phyloP scores from a whole-genome alignment of 2,113 vertebrate species.

The Phyllostomus discolor region DNA sequence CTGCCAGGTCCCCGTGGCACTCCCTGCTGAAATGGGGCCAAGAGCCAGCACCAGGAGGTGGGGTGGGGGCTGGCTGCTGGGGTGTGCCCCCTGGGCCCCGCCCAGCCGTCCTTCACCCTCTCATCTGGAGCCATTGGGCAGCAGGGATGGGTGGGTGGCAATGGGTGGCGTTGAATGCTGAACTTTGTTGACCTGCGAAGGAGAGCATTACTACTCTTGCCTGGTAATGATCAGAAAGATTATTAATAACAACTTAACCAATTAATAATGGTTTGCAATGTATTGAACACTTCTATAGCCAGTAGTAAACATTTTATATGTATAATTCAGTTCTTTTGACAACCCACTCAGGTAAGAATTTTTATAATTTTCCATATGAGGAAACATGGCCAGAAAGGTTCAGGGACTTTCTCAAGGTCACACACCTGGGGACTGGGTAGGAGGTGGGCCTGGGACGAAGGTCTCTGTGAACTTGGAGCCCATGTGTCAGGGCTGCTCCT shows the following conservation, averaged over 20 bases:
- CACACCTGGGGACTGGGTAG: not conserved
- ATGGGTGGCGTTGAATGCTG: not conserved
- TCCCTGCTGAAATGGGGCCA: not conserved
- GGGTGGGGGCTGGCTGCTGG: not conserved
- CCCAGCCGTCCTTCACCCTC: not conserved
- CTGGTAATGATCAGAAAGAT: constrained; percentile 28
- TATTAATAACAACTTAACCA: constrained; percentile 16
- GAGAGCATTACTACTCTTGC: not conserved
- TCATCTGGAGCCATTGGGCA: not conserved
- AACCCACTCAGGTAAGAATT: constrained; percentile 7
- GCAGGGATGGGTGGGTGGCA: too few species aligned
- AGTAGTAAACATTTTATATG: constrained; percentile 10
- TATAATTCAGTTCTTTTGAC: constrained; percentile 48
- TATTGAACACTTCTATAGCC: constrained; percentile 7
- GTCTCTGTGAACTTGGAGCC: not conserved
- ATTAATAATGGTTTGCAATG: constrained; percentile 36
- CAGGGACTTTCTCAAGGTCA: not conserved
- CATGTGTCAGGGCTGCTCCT: not conserved
- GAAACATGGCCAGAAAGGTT: not conserved
- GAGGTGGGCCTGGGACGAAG: not conserved
- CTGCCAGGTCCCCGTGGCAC: not conserved
- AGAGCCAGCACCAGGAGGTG: not conserved
- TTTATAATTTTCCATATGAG: constrained; percentile 30
- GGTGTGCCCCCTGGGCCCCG: not conserved
- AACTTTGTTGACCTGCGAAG: not conserved